phyloP scores from a whole-genome alignment of 1,140 invertebrate genomes.

The Lepidurus arcticus region DNA sequence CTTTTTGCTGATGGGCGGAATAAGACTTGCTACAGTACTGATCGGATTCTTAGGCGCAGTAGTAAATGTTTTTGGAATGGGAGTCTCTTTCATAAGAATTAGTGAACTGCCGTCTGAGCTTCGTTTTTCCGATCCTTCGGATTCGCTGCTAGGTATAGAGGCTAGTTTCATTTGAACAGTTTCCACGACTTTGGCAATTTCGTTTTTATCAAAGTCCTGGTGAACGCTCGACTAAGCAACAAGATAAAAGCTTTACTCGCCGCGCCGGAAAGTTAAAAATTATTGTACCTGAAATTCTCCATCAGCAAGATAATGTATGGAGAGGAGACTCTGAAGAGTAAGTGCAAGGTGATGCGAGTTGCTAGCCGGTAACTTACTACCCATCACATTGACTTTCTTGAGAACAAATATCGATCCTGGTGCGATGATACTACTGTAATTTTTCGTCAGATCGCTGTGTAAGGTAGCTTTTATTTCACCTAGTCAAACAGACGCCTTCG shows the following conservation, averaged over 20 bases:
- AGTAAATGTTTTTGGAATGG: neutral
- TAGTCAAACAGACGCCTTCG: neutral
- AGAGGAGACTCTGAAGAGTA: neutral
- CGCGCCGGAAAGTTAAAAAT: too few species aligned
- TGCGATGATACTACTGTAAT: neutral
- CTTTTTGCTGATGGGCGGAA: neutral
- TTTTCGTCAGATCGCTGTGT: neutral
- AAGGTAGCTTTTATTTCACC: neutral
- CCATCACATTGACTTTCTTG: slow-evolving; percentile 15
- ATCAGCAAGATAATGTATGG: neutral
- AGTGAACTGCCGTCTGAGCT: too few species aligned
- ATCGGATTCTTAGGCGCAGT: neutral
- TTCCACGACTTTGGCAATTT: neutral
- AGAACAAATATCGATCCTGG: neutral
- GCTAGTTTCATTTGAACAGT: neutral
- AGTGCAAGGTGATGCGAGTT: neutral
- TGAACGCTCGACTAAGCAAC: neutral
- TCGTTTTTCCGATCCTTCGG: neutral
- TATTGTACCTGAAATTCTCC: neutral
- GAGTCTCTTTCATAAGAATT: neutral
- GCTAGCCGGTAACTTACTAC: neutral
- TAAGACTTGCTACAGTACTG: neutral
- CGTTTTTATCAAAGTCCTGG: neutral
- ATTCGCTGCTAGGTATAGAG: neutral
- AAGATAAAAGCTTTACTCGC: neutral